phyloP scores from a whole-genome alignment of 2,888 invertebrate genomes.

The Lucinisca nassula region DNA sequence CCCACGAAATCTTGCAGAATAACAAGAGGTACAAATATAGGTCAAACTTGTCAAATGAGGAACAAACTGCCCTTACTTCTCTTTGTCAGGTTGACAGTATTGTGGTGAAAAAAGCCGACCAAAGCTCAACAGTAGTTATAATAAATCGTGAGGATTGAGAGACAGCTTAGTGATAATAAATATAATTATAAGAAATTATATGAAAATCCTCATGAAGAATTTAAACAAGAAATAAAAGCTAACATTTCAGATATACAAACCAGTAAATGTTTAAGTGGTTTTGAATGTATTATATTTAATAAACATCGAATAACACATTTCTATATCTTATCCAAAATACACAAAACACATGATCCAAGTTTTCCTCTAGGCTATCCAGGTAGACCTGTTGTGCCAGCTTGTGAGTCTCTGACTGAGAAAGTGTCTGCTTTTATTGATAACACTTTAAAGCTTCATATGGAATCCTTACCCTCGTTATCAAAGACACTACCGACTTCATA shows the following conservation, averaged over 20 bases:
- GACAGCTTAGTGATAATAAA: constrained; percentile 22
- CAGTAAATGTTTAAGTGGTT: not conserved
- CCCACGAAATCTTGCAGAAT: constrained; percentile 24
- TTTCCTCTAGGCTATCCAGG: not conserved
- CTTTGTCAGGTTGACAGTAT: not conserved
- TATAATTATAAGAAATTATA: not conserved
- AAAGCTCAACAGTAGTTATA: constrained; percentile 13
- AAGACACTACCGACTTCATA: not conserved
- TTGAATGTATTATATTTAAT: not conserved
- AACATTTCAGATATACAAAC: not conserved
- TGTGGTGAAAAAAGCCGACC: constrained; percentile 34
- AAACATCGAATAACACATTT: not conserved
- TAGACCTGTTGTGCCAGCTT: not conserved
- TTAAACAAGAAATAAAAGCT: not conserved
- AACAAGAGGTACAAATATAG: not conserved
- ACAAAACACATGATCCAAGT: not conserved
- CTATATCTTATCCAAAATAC: not conserved
- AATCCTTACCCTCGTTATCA: constrained; percentile 23
- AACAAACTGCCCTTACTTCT: not conserved
- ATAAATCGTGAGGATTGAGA: constrained; percentile 12
- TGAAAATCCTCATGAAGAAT: not conserved
- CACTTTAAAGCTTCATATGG: constrained; percentile 8
- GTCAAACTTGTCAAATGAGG: constrained; percentile 6
- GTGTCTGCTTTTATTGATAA: not conserved
- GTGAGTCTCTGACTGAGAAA: not conserved